Evolutionary conservation across 2,888 invertebrate species (phyloP).

Genomic region (Cenopis cana): DNA sequence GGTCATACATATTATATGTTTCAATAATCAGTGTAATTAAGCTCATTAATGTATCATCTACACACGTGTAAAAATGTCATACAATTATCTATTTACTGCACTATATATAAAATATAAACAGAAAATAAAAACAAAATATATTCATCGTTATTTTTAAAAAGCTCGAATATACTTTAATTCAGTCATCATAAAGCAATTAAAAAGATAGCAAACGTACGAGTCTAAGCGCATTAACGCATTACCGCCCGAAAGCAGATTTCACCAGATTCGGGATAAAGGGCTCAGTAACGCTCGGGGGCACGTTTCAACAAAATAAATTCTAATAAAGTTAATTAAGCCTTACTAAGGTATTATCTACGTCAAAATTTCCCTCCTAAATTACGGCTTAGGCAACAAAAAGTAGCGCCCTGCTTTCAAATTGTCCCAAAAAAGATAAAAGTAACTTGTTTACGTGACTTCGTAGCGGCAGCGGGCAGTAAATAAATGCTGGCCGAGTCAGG

Average conservation of each 20-base stretch:
- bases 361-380: conserved; percentile 72
- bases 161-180: conserved; percentile 24
- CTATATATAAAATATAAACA: neutral
- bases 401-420: conserved; percentile 55
- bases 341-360: conserved; percentile 75
- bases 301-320: conserved; percentile 77
- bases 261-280: conserved; percentile 57
- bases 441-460: conserved; percentile 67
- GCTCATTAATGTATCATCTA: neutral
- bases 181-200: conserved; percentile 41
- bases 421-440: conserved; percentile 66
- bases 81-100: no score
- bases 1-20: conserved; percentile 45
- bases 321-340: conserved; percentile 82
- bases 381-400: conserved; percentile 63
- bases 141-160: neutral
- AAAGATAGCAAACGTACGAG: conserved; percentile 44
- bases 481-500: conserved; percentile 35
- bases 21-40: conserved; percentile 49
- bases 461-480: conserved; percentile 50
- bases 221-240: conserved; percentile 51
- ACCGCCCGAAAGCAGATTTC: conserved; percentile 56
- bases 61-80: neutral
- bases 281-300: conserved; percentile 55
- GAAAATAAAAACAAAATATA: neutral